Evolutionary conservation across 1,140 invertebrate species (phyloP).

Genomic region (Bombus turneri): DNA sequence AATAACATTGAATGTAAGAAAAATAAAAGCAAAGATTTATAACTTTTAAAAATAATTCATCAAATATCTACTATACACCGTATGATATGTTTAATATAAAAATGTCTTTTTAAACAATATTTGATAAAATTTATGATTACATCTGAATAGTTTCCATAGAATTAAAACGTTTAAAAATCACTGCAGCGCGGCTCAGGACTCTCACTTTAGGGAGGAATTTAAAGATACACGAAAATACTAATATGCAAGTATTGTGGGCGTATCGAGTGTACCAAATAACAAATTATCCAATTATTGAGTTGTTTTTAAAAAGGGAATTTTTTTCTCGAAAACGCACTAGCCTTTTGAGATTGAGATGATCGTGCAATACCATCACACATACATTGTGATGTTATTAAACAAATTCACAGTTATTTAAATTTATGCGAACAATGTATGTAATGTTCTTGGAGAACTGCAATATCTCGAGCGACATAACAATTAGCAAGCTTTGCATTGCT

Average conservation of each 20-base stretch:
- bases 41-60: neutral
- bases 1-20: neutral
- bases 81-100: constrained; percentile 52
- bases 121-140: constrained; percentile 31
- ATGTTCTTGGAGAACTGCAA: neutral
- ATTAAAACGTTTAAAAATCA: constrained; percentile 39
- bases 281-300: constrained; percentile 20
- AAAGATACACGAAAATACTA: constrained; percentile 23
- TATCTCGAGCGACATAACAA: neutral
- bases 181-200: constrained; percentile 54
- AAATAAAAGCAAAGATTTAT: neutral
- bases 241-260: constrained; percentile 3
- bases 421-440: neutral
- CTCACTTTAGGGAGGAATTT: constrained; percentile 32
- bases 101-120: constrained; percentile 43
- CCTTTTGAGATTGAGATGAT: constrained; percentile 31
- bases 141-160: neutral
- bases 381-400: constrained; percentile 16
- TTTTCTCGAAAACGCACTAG: constrained; percentile 40
- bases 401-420: constrained; percentile 22
- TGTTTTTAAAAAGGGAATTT: constrained; percentile 23
- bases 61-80: neutral
- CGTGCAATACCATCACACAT: neutral
- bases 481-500: neutral
- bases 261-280: constrained; percentile 17